Evolutionary conservation across 1,140 invertebrate genomes (phyloP), one percentile per base, ranked within the genome.

Genomic region (Hestina assimilis): DNA sequence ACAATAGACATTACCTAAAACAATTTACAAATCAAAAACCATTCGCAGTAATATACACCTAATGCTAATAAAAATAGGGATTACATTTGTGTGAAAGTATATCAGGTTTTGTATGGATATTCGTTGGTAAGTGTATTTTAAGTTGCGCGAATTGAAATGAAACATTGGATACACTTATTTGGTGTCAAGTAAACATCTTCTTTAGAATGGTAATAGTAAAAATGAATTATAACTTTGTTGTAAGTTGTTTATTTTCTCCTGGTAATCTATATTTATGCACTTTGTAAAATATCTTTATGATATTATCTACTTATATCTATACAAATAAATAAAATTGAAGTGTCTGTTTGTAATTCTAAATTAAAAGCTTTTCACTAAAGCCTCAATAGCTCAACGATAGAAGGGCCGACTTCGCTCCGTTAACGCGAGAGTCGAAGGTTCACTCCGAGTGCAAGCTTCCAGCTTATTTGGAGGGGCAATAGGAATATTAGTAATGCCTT

Each of bases 101-200:
- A 24, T 23, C 1, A 3, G 4, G 14, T 24, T 42, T 35, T 28
- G 3, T 6, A 24, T 20, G 11, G 2, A 38, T 8, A 38, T 29
- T 14, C 12, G 21, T 26, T 17, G 15, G 29, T 6, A 15, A n/a
- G 9, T 14, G 47, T 59, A 51, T 24, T 7, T 41, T 33, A 46
- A 35, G 45, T 45, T 61, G 20, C 6, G 35, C 23, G 33, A 14
- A 48, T 59, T 59, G 55, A 58, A 66, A 63, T 59, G 55, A 66
- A 63, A 66, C 51, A 59, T 66, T 48, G 55, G 17, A 8, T 53
- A 43, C 40, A 59, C 31, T 63, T 47, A 52, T 55, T 33, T 38
- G 28, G 41, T 51, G 46, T 62, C 54, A 48, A 57, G 50, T 42
- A 41, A 55, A 59, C 53, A 61, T 57, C 53, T 65, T 29, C 45